Base-by-base conservation (phyloP, 2,888 invertebrate genomes). In the Rhagonycha lutea region DNA sequence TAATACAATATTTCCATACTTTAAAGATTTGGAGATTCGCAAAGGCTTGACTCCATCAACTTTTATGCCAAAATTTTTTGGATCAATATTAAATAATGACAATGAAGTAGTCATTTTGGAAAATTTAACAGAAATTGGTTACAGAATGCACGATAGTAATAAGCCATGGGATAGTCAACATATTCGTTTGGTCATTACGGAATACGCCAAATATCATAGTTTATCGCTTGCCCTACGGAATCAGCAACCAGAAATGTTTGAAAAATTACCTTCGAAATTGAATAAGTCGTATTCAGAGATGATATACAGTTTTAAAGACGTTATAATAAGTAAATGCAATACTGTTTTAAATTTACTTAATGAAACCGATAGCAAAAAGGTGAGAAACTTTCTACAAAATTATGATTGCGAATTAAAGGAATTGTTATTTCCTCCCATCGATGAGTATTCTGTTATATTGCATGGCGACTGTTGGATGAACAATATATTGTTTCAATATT, bases 401-500 rank as follows among this genome's bases (percentile, higher is more conserved):
- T n/a, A 74, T 1, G 72, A 77, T 23, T 12, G 18, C n/a, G 10
- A 68, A 1, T 18, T n/a, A 4, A 10, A 68, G 26, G 18, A 68
- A 28, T 14, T 63, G n/a, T 0, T 63, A n/a, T 3, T 1, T 63
- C 14, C 23, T n/a, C 14, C 23, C 14, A 63, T 12, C 18, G 77
- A 76, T 18, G 70, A 78, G 67, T 72, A 68, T 69, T 60, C 73
- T 11, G 82, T 82, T 9, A 77, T 85, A 60, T 62, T 80, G 4
- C 85, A 85, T 78, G 84, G 84, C 5, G 85, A 85, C 78, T 83
- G 84, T 74, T 85, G 85, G 85, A 83, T 80, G 70, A 85, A 85
- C 69, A 85, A 85, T 70, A 83, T 85, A 81, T 81, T 85, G 83
- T 85, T 84, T 73, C 80, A 82, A 77, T 83, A 85, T 76, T 72